Base-by-base conservation (phyloP, 2,888 invertebrate genomes). In the Leuctra nigra region DNA sequence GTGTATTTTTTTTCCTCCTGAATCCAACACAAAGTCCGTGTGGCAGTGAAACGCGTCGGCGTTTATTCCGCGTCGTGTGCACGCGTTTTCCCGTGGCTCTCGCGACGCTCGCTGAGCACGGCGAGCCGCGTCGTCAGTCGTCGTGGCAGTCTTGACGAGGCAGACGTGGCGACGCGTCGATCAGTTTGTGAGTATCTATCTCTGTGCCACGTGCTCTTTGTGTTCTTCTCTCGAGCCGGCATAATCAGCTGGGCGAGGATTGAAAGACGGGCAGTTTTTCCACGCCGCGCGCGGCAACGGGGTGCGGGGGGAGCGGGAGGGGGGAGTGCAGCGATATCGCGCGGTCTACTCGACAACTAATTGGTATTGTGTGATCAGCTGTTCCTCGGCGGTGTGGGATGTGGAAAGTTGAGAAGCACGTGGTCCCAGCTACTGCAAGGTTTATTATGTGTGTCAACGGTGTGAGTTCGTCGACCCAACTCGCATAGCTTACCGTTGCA, bases 181-280 rank as follows among this genome's bases (percentile, higher is more conserved):
- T n/a, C n/a, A n/a, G n/a, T n/a, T n/a, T n/a, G n/a, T n/a, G n/a
- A n/a, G n/a, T n/a, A n/a, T n/a, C n/a, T n/a, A n/a, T n/a, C n/a
- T n/a, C n/a, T n/a, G 9, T 58, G 58, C 58, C 58, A 58, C 58
- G 58, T 58, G 58, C 53, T 44, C 29, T 29, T 11, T 11, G 29
- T 44, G 35, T 46, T 29, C 35, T 47, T 55, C 52, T 55, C 55
- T 58, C 58, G 52, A 55, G 55, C 58, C 58, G 48, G 38, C 48
- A n/a, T 36, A 56, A 36, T 55, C 47, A 53, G 54, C 59, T 56
- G 59, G 50, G 47, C 50, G 59, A 53, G 52, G 33, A 20, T 20
- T 20, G 54, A 56, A 56, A 56, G 56, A 59, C 56, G 54, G 54
- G 56, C 53, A 56, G 46, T 56, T 54, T 56, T 59, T 59, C 55